A percentile compares a stretch with the other conserved stretches of the same genome.
Conservation (phyloP, 2,113 vertebrate species). For the Merops nubicus region DNA sequence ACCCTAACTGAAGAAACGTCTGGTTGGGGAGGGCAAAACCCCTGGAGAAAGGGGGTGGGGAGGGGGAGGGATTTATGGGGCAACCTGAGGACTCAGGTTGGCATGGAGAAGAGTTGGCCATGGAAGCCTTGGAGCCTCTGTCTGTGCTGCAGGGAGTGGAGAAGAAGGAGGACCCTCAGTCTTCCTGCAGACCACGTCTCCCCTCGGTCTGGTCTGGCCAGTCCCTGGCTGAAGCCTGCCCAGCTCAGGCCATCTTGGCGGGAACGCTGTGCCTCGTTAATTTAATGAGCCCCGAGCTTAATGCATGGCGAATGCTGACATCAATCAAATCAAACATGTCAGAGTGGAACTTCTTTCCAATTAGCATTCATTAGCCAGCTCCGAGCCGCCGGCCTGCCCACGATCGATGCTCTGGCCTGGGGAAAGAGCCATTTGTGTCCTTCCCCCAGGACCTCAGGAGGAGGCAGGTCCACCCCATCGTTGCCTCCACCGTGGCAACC, state of each 20-base stretch:
- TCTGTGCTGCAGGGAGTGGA: fast-evolving
- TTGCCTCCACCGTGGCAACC: not conserved
- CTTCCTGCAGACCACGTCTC: not conserved
- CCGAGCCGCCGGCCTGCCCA: not conserved
- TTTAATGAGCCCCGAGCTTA: not conserved
- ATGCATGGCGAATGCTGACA: conserved; percentile 6
- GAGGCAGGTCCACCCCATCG: not conserved
- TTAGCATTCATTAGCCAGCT: conserved; percentile 14
- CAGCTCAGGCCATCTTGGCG: not conserved
- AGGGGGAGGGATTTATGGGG: fast-evolving
- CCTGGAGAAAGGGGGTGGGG: not conserved
- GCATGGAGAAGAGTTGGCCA: not conserved
- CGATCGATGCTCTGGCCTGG: not conserved
- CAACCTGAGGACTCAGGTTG: not conserved
- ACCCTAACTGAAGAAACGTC: no score
- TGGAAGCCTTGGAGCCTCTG: not conserved
- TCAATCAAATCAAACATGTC: conserved; percentile 17
- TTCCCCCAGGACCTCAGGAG: not conserved
- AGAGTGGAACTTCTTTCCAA: not conserved
- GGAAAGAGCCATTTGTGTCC: not conserved
- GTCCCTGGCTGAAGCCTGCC: not conserved
- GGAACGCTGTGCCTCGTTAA: not conserved
- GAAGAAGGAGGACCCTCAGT: not conserved
- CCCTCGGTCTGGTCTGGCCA: not conserved
- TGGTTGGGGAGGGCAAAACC: not conserved